Percentiles rank a stretch among this genome's conserved stretches.
phyloP scores from a whole-genome alignment of 2,113 vertebrate genomes.

The Sphaerodactylus townsendi region DNA sequence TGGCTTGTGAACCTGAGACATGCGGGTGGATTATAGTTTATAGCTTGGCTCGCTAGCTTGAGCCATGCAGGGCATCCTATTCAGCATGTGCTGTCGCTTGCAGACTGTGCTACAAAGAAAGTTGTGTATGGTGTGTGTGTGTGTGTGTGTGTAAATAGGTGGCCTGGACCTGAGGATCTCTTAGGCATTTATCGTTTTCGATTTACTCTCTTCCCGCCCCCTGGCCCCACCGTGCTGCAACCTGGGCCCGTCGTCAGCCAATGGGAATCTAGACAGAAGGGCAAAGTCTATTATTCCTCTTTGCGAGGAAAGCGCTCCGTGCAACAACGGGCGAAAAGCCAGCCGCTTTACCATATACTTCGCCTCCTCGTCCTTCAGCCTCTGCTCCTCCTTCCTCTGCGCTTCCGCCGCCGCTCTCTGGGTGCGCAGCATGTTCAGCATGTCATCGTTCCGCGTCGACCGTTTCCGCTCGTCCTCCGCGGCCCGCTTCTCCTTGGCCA shows the following conservation, averaged over 20 bases:
- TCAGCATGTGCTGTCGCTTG: too few species aligned
- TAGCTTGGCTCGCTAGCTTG: not conserved
- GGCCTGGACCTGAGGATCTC: not conserved
- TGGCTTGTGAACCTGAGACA: not conserved
- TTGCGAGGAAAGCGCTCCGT: not conserved
- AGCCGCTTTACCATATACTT: slow-evolving; percentile 73
- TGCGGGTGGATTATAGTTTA: too few species aligned
- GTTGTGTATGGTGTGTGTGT: too few species aligned
- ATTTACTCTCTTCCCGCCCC: too few species aligned
- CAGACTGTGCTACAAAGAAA: too few species aligned
- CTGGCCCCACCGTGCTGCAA: too few species aligned
- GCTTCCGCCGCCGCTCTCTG: slow-evolving; percentile 65
- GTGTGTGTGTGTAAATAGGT: too few species aligned
- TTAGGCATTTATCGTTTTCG: not conserved
- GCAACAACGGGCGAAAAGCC: not conserved
- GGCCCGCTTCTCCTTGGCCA: slow-evolving; percentile 78
- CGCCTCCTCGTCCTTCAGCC: slow-evolving; percentile 80
- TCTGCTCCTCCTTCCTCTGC: slow-evolving; percentile 52
- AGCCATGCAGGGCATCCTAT: not conserved
- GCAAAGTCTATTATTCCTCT: not conserved
- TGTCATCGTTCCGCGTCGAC: slow-evolving; percentile 41
- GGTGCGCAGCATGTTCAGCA: slow-evolving; percentile 48
- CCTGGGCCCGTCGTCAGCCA: too few species aligned
- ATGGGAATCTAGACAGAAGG: not conserved
- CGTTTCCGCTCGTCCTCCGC: slow-evolving; percentile 28